Conservation (phyloP, 2,113 vertebrate species). For the Pomatostomus ruficeps region DNA sequence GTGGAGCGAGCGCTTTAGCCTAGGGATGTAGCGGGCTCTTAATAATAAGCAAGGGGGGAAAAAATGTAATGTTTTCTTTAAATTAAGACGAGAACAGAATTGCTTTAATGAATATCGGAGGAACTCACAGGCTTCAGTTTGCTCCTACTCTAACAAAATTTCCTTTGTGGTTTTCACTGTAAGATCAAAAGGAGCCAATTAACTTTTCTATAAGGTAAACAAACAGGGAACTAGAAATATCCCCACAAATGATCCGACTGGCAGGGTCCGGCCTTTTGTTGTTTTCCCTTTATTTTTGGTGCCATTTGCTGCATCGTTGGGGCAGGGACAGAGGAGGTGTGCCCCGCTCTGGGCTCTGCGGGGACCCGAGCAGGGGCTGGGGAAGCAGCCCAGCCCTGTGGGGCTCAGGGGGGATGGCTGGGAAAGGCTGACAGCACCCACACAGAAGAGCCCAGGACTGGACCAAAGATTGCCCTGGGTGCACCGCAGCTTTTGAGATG, state of each 20-base stretch:
- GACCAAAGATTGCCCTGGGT: fast-evolving
- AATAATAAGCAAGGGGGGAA: slow-evolving; percentile 62
- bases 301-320: neutral
- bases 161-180: slow-evolving; percentile 74
- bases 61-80: slow-evolving; percentile 71
- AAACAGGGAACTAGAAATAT: slow-evolving; percentile 71
- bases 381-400: too few species aligned
- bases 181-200: slow-evolving; percentile 79
- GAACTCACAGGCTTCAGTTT: slow-evolving; percentile 48
- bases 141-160: slow-evolving; percentile 68
- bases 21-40: slow-evolving; percentile 54
- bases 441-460: neutral
- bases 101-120: slow-evolving; percentile 76
- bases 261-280: slow-evolving; percentile 2
- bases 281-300: neutral
- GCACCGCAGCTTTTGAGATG: neutral
- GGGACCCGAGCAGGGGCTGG: neutral
- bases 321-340: neutral
- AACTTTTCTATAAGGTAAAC: slow-evolving; percentile 79
- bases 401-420: fast-evolving
- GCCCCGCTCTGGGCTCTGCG: fast-evolving
- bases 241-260: slow-evolving; percentile 37
- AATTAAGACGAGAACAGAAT: slow-evolving; percentile 74
- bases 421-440: neutral
- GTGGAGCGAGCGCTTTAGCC: slow-evolving; percentile 40